Evolutionary conservation across 2,888 invertebrate genomes (phyloP), one percentile per base, ranked within the genome.

Genomic region (Rhorus exstirpatorius): DNA sequence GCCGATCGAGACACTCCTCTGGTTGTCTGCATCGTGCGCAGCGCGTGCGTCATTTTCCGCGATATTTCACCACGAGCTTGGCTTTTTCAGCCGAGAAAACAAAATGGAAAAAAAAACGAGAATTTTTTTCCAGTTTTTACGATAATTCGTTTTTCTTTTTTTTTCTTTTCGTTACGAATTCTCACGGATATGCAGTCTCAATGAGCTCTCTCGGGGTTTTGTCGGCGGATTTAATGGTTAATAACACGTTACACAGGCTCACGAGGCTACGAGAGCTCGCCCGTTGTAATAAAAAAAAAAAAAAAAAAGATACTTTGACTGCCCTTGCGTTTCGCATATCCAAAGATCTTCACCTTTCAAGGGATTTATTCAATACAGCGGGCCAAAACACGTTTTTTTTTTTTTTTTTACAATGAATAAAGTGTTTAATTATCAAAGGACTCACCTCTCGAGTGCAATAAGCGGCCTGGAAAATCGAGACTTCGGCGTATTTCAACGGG

Each of bases 371-470:
- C 31, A 7, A n/a, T n/a, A 67, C 53, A 31, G 55, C 17, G 8
- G 12, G 24, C 2, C 26, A 19, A 26, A 38, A 63, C 44, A 55
- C 55, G 12, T 14, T 4, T 17, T 41, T n/a, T 41, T 38, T 14
- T 4, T 17, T 41, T n/a, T 41, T 38, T 55, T 55, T n/a, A 14
- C 14, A 44, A 70, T 24, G 0, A 24, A 55, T 70, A 12, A 71
- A 46, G 31, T 58, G 24, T 46, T 46, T 17, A 58, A 71, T 71
- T 58, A 60, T 58, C 71, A 67, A 80, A 31, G 68, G 81, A 91
- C 92, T 92, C 87, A 92, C 92, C 92, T 92, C 88, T 87, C 68
- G 89, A 89, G 89, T 91, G 92, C 91, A 91, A 87, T 89, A 88
- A 91, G 86, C 88, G 91, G 91, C 90, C 91, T 90, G 89, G 88